A percentile compares a stretch with the other conserved stretches of the same genome.
Evolutionary conservation across 2,888 invertebrate species (phyloP).

Genomic region (Pterobdella sp.): DNA sequence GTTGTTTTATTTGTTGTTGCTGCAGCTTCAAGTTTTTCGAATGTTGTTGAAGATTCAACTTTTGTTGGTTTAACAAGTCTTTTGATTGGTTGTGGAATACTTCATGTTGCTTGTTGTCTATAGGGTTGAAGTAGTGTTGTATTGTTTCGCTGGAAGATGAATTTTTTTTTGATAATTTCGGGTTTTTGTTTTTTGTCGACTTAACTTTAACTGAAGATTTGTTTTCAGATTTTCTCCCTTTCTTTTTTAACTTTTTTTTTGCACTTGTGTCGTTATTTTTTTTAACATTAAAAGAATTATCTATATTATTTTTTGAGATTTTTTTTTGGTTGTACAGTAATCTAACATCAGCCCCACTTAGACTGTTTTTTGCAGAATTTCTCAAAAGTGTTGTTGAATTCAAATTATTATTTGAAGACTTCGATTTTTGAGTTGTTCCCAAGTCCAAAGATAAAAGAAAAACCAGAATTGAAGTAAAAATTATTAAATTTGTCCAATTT

Average conservation of each 20-base stretch:
- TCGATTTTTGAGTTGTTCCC: too few species aligned
- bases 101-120: not conserved
- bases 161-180: too few species aligned
- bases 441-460: too few species aligned
- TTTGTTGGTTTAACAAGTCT: not conserved
- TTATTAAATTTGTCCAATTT: too few species aligned
- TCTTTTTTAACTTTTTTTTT: not conserved
- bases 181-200: not conserved
- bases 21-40: not conserved
- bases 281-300: too few species aligned
- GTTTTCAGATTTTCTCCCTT: not conserved
- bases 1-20: constrained; percentile 10
- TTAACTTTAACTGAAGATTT: not conserved
- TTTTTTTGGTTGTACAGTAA: not conserved
- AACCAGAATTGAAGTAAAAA: too few species aligned
- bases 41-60: not conserved
- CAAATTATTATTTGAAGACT: too few species aligned
- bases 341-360: too few species aligned
- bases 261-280: not conserved
- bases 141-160: too few species aligned
- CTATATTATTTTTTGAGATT: not conserved
- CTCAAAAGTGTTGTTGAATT: too few species aligned
- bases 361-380: too few species aligned
- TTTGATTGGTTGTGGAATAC: not conserved
- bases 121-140: not conserved